Percentiles rank a stretch among this genome's conserved stretches.
Conservation (phyloP, 2,888 invertebrate species). For the Mythimna loreyi region DNA sequence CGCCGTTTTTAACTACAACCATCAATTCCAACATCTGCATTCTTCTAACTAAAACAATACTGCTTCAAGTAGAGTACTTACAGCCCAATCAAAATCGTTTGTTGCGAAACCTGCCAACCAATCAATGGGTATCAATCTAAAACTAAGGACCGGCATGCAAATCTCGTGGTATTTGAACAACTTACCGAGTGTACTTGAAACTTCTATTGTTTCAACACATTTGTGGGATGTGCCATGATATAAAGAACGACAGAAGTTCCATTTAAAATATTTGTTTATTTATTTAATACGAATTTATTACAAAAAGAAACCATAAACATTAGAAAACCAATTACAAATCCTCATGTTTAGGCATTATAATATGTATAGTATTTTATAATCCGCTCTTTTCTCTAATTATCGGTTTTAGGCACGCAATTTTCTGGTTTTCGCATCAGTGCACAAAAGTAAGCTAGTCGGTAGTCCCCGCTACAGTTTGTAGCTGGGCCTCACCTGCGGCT, state of each 20-base stretch:
- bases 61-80: background rate
- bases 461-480: no score
- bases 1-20: background rate
- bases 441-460: no score
- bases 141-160: slow-evolving; percentile 39
- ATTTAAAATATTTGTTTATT: no score
- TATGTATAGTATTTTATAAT: no score
- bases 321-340: no score
- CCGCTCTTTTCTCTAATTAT: no score
- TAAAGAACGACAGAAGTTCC: slow-evolving; percentile 24
- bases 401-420: no score
- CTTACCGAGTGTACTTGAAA: slow-evolving; percentile 47
- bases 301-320: no score
- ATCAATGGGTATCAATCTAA: slow-evolving; percentile 39
- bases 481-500: no score
- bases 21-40: slow-evolving; percentile 34
- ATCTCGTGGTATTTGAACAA: slow-evolving; percentile 56
- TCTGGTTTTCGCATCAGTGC: no score
- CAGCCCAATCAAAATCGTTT: slow-evolving; percentile 23
- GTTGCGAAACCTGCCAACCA: background rate
- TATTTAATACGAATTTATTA: no score
- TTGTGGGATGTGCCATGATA: slow-evolving; percentile 10
- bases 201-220: slow-evolving; percentile 56
- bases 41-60: slow-evolving; percentile 22
- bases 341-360: no score